A percentile compares a stretch with the other conserved stretches of the same genome.
These are phyloP conservation scores for Papilio elwesi DNA, from an alignment of 2,888 invertebrate species.

Conservation along the genomic window DNA sequence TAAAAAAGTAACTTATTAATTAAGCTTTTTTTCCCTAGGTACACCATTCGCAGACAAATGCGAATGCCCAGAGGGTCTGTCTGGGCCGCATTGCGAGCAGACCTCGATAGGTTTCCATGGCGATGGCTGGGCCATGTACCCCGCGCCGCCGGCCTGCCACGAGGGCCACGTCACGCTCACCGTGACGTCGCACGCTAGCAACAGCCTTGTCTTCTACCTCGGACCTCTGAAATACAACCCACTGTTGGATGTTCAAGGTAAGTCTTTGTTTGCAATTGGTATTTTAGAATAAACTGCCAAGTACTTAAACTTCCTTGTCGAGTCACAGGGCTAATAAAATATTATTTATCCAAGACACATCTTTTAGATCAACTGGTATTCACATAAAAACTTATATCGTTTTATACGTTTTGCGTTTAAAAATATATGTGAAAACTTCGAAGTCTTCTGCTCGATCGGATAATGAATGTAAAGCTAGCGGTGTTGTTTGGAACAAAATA, in stretches of 20 bases:
- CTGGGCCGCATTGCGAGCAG: constrained; percentile 96
- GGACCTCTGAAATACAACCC: constrained; percentile 90
- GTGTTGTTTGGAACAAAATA: constrained; percentile 26
- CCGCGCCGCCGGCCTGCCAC: constrained; percentile 93
- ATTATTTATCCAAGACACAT: too few species aligned
- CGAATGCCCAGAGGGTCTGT: constrained; percentile 90
- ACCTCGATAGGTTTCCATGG: constrained; percentile 94
- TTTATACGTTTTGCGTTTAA: not conserved
- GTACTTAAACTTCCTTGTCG: too few species aligned
- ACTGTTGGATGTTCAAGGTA: constrained; percentile 86
- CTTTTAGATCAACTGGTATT: too few species aligned
- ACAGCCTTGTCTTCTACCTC: constrained; percentile 95
- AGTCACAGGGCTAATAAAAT: too few species aligned
- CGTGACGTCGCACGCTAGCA: constrained; percentile 89
- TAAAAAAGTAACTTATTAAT: not conserved
- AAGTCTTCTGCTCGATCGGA: constrained; percentile 23
- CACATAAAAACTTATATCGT: too few species aligned
- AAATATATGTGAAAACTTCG: constrained; percentile 5
- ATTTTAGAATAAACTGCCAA: too few species aligned
- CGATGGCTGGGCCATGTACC: constrained; percentile 97
- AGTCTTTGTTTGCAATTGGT: constrained; percentile 41
- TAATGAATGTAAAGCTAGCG: constrained; percentile 26
- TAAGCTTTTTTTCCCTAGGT: constrained; percentile 58
- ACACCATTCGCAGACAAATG: constrained; percentile 87
- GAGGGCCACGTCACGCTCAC: constrained; percentile 92